Evolutionary conservation across 2,797 vertebrate species (phyloP), one percentile per base, ranked within the genome.

Genomic region (Acestrorhynchus altus): DNA sequence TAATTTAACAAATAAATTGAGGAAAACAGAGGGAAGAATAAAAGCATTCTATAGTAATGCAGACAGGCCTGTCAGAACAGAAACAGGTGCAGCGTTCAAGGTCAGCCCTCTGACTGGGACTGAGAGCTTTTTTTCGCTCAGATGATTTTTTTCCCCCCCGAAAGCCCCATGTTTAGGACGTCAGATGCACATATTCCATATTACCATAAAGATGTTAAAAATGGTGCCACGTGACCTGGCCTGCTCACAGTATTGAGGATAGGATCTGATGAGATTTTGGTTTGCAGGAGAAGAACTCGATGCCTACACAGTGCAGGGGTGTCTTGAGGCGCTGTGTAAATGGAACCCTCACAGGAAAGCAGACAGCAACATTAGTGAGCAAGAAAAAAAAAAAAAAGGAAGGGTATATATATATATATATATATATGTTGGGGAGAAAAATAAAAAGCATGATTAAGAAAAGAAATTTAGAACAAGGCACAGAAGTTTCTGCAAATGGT

Each of bases 401-500:
- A 74, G 60, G 20, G 10, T 35, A 6, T 35, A 6, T 35, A 6
- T 35, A 6, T 35, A 6, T 2, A 6, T 35, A 6, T 35, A 6
- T 35, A 6, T 81, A 78, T 81, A 15, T n/a, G 85, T 79, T 26
- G 59, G 46, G 60, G 63, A 59, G 26, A 2, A 24, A 54, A 73
- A 76, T 46, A 24, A 35, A 79, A 81, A 80, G 73, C 66, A 87
- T 89, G 89, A 91, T 86, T 74, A 92, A 85, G 0, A 90, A 91
- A 92, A 91, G 81, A 91, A 92, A 94, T 91, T 90, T 90, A 90
- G 96, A 97, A 97, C 96, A 98, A 98, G 97, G 98, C 97, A 99
- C 98, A 97, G 95, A 98, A 97, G 96, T 96, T 95, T 98, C 96
- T 98, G 96, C 95, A 95, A 93, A 98, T 95, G 96, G 94, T 93